phyloP scores from a whole-genome alignment of 1,140 invertebrate species.

The Lepidurus packardi region DNA sequence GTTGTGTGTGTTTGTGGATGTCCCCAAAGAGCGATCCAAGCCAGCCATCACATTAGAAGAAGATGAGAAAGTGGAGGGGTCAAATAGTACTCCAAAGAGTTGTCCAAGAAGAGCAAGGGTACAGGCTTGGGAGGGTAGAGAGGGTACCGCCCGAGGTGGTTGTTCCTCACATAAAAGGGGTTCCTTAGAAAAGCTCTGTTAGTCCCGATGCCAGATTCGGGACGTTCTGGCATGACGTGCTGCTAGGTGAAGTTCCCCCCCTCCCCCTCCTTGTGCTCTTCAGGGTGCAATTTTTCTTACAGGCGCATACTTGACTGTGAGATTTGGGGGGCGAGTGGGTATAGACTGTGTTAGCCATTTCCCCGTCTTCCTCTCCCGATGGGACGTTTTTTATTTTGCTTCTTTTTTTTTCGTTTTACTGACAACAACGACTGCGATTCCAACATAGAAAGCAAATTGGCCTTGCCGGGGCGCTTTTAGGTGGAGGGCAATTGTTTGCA shows the following conservation, averaged over 20 bases:
- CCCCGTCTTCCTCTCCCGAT: background rate
- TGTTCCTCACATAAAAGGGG: too few species aligned
- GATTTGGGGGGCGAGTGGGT: background rate
- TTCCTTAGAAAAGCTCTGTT: too few species aligned
- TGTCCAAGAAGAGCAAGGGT: background rate
- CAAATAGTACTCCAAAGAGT: background rate
- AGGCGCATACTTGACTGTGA: background rate
- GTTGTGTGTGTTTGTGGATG: constrained; percentile 3
- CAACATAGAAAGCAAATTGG: background rate
- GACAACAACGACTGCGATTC: background rate
- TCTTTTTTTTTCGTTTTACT: background rate
- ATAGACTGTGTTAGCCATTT: background rate
- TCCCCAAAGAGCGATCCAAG: constrained; percentile 13
- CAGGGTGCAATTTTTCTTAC: constrained; percentile 6
- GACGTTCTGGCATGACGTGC: background rate
- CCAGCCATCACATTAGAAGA: constrained; percentile 9
- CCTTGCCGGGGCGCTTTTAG: background rate
- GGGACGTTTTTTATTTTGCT: too few species aligned
- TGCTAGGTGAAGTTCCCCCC: background rate
- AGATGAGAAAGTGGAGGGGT: constrained; percentile 15
- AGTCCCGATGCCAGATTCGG: constrained; percentile 10
- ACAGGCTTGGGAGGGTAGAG: too few species aligned
- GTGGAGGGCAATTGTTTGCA: constrained; percentile 14
- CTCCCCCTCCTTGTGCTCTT: background rate
- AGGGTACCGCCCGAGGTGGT: too few species aligned